These are phyloP conservation scores for Limosa lapponica DNA, from an alignment of 2,797 vertebrate species.

Conservation along the genomic window DNA sequence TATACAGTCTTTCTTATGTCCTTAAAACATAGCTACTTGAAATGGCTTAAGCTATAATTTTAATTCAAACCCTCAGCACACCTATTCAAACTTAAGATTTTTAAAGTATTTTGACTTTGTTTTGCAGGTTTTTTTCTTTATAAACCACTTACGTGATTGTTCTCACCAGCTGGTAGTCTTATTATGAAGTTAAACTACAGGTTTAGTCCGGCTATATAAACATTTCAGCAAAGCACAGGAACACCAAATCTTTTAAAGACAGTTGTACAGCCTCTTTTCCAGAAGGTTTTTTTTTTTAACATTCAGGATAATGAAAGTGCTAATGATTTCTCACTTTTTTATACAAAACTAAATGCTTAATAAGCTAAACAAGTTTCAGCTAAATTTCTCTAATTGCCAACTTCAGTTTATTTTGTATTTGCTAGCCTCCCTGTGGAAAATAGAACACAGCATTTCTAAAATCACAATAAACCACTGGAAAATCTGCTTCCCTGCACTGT, in stretches of 20 bases:
- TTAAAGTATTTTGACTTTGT: neutral
- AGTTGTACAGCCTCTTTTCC: neutral
- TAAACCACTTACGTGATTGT: neutral
- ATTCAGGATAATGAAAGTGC: neutral
- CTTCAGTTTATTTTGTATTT: constrained; percentile 17
- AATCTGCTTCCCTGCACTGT: neutral
- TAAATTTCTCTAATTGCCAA: constrained; percentile 6
- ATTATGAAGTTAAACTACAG: neutral
- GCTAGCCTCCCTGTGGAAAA: neutral
- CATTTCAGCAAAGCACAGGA: neutral
- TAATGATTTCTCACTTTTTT: constrained; percentile 4
- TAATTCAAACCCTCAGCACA: neutral
- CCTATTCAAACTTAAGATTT: neutral
- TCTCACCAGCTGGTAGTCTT: neutral
- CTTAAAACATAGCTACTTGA: neutral
- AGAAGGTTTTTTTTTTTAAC: neutral
- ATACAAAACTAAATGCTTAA: constrained; percentile 37
- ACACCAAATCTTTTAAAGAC: neutral
- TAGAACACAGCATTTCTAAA: neutral
- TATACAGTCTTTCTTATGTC: neutral
- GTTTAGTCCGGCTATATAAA: neutral
- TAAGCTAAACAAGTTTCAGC: constrained; percentile 26
- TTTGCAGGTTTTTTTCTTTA: neutral
- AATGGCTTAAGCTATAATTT: neutral
- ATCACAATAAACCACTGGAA: neutral